A percentile compares a stretch with the other conserved stretches of the same genome.
Conservation (phyloP, 2,888 invertebrate species). For the Agrochola lota region DNA sequence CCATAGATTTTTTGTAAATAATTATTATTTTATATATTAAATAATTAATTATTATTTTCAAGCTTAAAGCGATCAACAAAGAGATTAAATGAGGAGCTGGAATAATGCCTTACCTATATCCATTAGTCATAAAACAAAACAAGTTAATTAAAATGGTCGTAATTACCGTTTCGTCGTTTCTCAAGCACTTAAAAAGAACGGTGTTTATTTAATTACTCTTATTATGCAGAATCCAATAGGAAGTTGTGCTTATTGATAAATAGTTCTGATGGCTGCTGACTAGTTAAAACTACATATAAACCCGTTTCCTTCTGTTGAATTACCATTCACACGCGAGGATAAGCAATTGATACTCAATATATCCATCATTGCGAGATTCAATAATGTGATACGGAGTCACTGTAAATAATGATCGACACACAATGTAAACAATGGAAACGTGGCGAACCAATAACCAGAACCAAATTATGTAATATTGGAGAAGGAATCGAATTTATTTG, state of each 20-base stretch:
- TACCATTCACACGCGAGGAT: conserved; percentile 51
- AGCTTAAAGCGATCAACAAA: background rate
- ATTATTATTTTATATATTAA: background rate
- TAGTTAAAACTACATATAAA: conserved; percentile 27
- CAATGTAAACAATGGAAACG: conserved; percentile 73
- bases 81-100: background rate
- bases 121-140: conserved; percentile 25
- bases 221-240: conserved; percentile 21
- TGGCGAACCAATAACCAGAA: conserved; percentile 74
- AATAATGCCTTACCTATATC: background rate
- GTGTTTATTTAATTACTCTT: conserved; percentile 15
- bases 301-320: conserved; percentile 44
- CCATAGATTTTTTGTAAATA: background rate
- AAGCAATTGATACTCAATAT: conserved; percentile 51
- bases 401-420: conserved; percentile 74
- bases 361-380: conserved; percentile 56
- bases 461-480: conserved; percentile 76
- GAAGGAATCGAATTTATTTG: conserved; percentile 69
- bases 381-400: conserved; percentile 77
- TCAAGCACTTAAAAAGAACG: conserved; percentile 14
- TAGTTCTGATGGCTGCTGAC: conserved; percentile 4
- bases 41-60: background rate
- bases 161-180: conserved; percentile 15
- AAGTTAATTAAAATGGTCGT: conserved; percentile 16
- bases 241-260: conserved; percentile 28